Evolutionary conservation across 2,113 vertebrate genomes (phyloP).

Genomic region (Salvator merianae): DNA sequence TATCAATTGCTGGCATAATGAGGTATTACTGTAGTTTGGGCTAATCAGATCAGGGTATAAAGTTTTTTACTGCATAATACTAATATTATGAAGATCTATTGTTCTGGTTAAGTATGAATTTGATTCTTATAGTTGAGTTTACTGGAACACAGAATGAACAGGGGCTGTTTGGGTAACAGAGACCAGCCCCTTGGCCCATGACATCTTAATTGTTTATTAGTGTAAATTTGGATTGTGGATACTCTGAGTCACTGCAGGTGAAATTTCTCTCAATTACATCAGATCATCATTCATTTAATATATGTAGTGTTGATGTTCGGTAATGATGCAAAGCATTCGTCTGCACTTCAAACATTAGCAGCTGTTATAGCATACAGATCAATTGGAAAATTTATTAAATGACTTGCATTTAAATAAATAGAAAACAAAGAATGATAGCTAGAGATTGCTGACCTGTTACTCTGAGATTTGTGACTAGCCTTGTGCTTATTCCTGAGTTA

Average conservation of each 20-base stretch:
- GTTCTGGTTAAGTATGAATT: neutral
- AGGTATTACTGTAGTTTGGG: neutral
- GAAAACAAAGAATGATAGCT: neutral
- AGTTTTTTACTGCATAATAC: neutral
- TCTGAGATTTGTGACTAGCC: neutral
- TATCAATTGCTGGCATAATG: too few species aligned
- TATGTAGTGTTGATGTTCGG: neutral
- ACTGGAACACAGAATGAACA: too few species aligned
- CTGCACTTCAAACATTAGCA: neutral
- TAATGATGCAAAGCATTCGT: neutral
- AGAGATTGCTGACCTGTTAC: neutral
- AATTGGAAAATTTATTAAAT: neutral
- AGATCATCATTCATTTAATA: neutral
- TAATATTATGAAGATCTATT: neutral
- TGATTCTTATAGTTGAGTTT: neutral
- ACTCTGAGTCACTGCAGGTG: neutral
- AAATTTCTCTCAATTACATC: neutral
- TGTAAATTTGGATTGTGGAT: neutral
- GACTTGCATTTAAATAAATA: neutral
- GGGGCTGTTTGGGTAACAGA: too few species aligned
- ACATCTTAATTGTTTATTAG: neutral
- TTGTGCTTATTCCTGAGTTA: neutral
- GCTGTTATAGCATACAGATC: neutral
- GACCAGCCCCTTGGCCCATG: too few species aligned
- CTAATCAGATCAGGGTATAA: neutral